Percentiles rank a stretch among this genome's conserved stretches.
Evolutionary conservation across 2,113 vertebrate species (phyloP).

Genomic region (Epinephelus cyanopodus): DNA sequence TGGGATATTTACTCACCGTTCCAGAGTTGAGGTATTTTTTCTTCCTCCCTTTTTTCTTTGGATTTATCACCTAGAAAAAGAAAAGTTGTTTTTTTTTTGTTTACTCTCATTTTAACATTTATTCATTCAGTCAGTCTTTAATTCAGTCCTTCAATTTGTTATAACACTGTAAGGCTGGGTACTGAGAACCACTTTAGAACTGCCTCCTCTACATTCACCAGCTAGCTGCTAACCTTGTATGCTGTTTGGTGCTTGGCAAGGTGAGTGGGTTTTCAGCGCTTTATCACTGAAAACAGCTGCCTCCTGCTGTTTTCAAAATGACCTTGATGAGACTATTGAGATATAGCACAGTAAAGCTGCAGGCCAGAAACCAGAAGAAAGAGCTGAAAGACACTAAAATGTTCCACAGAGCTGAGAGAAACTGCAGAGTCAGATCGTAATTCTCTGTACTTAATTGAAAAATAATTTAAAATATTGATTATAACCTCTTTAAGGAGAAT

Average conservation of each 20-base stretch:
- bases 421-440: no score
- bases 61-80: slow-evolving; percentile 92
- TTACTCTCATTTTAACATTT: not conserved
- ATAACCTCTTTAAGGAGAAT: no score
- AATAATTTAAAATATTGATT: no score
- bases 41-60: slow-evolving; percentile 98
- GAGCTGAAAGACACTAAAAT: not conserved
- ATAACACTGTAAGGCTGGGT: not conserved
- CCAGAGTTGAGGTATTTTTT: slow-evolving; percentile 99
- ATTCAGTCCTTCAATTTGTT: no score
- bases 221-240: not conserved
- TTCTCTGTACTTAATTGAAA: no score
- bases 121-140: no score
- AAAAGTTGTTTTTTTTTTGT: not conserved
- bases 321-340: not conserved
- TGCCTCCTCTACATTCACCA: no score
- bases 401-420: not conserved
- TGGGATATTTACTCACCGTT: slow-evolving; percentile 86
- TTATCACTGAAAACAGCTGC: not conserved
- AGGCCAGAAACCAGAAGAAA: not conserved
- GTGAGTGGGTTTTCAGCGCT: not conserved
- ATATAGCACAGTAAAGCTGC: not conserved
- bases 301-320: not conserved
- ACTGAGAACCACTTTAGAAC: not conserved
- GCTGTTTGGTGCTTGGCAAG: not conserved